Conservation (phyloP, 2,113 vertebrate species). For the Sardina pilchardus region DNA sequence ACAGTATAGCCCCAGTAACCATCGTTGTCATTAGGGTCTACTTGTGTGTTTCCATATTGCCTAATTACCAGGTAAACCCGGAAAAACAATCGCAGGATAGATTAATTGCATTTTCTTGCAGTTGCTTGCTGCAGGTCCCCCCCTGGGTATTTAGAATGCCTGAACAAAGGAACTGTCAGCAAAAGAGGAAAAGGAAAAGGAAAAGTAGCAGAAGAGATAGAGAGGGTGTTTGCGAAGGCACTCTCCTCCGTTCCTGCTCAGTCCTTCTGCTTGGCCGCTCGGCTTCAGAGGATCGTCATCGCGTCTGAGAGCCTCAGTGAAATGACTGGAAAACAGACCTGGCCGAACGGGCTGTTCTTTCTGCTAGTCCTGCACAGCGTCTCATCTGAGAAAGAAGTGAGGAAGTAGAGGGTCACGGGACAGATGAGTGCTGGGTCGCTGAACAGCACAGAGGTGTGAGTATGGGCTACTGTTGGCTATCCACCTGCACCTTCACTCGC, state of each 20-base stretch:
- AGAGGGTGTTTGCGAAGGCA: neutral
- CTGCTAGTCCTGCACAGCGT: neutral
- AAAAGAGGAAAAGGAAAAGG: conserved; percentile 21
- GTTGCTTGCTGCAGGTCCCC: neutral
- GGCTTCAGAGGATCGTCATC: neutral
- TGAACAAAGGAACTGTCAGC: neutral
- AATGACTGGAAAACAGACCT: neutral
- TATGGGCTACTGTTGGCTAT: neutral
- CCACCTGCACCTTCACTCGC: neutral
- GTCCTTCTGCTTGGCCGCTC: neutral
- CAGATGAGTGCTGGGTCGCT: neutral
- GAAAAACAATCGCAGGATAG: neutral
- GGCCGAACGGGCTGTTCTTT: neutral
- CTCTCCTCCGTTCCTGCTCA: neutral
- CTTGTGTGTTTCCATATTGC: neutral
- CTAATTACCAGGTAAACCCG: neutral
- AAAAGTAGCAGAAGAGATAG: neutral
- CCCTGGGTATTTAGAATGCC: neutral
- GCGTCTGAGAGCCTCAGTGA: neutral
- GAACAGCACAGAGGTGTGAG: neutral
- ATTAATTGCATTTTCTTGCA: neutral
- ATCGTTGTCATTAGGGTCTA: neutral
- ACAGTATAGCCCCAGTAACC: neutral
- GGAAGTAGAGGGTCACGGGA: neutral
- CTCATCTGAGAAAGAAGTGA: neutral